Evolutionary conservation across 2,797 vertebrate genomes (phyloP).

Genomic region (Semaprochilodus insignis): DNA sequence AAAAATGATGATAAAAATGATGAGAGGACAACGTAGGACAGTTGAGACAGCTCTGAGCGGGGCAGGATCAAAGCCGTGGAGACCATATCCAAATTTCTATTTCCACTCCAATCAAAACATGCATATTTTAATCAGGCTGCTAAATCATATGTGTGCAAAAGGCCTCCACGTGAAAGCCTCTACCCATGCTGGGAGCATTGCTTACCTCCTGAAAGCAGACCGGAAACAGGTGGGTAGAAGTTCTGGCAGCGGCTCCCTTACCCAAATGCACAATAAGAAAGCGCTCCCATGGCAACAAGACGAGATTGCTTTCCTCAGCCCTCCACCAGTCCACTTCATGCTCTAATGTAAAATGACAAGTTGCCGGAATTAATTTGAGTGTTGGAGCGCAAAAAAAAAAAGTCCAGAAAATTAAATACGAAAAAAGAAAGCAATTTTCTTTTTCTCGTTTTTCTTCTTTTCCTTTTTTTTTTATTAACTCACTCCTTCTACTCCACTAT

Average conservation of each 20-base stretch:
- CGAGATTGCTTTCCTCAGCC: conserved; percentile 69
- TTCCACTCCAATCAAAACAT: conserved; percentile 8
- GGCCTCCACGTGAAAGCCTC: conserved; percentile 44
- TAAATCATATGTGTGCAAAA: conserved; percentile 16
- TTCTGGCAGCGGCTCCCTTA: conserved; percentile 71
- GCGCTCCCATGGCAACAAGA: conserved; percentile 82
- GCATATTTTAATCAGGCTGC: conserved; percentile 10
- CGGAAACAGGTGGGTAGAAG: conserved; percentile 72
- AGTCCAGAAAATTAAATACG: conserved; percentile 57
- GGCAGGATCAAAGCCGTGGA: neutral
- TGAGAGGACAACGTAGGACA: neutral
- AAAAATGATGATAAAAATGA: conserved; percentile 1
- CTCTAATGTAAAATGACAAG: conserved; percentile 83
- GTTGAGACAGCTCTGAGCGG: neutral
- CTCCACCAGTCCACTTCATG: conserved; percentile 72
- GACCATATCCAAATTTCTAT: conserved; percentile 14
- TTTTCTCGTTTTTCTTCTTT: conserved; percentile 62
- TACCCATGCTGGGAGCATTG: conserved; percentile 56
- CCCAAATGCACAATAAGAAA: conserved; percentile 67
- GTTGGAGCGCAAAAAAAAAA: conserved; percentile 62
- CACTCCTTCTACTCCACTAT: conserved; percentile 12
- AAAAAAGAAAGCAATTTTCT: conserved; percentile 67
- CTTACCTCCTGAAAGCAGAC: conserved; percentile 62
- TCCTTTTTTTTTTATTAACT: conserved; percentile 50
- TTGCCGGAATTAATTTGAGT: conserved; percentile 77